Evolutionary conservation across 2,888 invertebrate species (phyloP), one percentile per base, ranked within the genome.

Genomic region (Eilema caniola): DNA sequence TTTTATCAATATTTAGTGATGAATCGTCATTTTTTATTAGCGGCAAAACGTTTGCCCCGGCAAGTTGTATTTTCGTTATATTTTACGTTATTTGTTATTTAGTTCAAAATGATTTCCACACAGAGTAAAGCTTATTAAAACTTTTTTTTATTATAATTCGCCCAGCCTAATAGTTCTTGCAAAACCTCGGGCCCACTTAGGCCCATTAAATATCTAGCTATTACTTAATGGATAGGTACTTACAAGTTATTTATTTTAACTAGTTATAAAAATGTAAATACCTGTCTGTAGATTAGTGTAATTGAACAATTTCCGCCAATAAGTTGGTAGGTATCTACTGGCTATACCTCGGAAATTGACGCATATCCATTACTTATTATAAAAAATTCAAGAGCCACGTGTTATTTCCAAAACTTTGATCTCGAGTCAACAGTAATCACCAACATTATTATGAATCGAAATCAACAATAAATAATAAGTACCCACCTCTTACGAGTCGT

Each of bases 401-500:
- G 80, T 83, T 85, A 74, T 71, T 75, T 71, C 66, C 70, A 74
- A 82, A 77, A 74, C 70, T 80, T 85, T 87, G 85, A 83, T 84
- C 79, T 76, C 72, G 81, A 82, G 87, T 88, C 86, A 89, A 87
- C 62, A 73, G 41, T 75, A 73, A 73, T 71, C 67, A 31, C 25
- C 41, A 69, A 69, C 62, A 75, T 80, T 75, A 69, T 25, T 53
- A 74, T 59, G 66, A 74, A 75, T 66, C 76, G 75, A 73, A 74
- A 74, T 60, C 41, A 75, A 75, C 75, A 70, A 60, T 31, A 24
- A 53, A 25, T n/a, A 33, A 24, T 64, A 78, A 74, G 73, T 83
- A 86, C 86, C 67, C 69, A 87, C 87, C 88, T 87, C 83, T 75
- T 78, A 77, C 71, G 66, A 73, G 70, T 67, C 70, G 67, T 74